Conservation (phyloP, 2,888 invertebrate species). For the Cybosia mesomella region DNA sequence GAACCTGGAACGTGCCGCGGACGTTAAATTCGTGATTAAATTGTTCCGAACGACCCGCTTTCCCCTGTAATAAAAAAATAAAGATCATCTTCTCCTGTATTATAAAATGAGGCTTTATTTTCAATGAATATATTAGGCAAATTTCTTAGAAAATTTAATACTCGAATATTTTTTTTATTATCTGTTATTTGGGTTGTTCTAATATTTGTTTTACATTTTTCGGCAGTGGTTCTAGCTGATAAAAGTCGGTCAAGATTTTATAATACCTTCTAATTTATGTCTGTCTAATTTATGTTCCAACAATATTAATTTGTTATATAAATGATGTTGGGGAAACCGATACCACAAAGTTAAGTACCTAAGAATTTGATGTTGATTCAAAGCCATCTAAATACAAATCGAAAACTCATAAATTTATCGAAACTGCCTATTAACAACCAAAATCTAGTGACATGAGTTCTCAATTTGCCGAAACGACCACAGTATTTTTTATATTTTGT, state of each 20-base stretch:
- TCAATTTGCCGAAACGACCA: background rate
- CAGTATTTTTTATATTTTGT: no score
- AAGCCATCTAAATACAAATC: conserved; percentile 17
- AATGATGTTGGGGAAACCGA: conserved; percentile 5
- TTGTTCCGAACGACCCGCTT: conserved; percentile 72
- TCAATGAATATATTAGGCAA: conserved; percentile 58
- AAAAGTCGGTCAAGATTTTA: background rate
- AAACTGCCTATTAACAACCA: conserved; percentile 32
- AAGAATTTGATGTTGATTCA: conserved; percentile 3
- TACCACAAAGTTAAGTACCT: background rate
- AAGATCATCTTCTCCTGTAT: conserved; percentile 64
- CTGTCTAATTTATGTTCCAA: conserved; percentile 8
- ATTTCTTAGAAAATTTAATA: conserved; percentile 52
- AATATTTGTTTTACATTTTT: conserved; percentile 27
- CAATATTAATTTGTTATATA: conserved; percentile 7
- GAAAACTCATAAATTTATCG: conserved; percentile 19
- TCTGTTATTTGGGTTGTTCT: conserved; percentile 35
- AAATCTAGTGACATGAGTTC: background rate
- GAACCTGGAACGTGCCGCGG: conserved; percentile 81
- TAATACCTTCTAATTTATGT: conserved; percentile 15
- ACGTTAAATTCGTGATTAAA: conserved; percentile 83
- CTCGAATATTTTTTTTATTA: conserved; percentile 42
- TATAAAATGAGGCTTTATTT: conserved; percentile 58
- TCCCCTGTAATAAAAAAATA: conserved; percentile 71
- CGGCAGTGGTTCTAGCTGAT: background rate